Percentiles rank a stretch among this genome's conserved stretches.
Evolutionary conservation across 2,888 invertebrate species (phyloP).

Genomic region (Amiota communis): DNA sequence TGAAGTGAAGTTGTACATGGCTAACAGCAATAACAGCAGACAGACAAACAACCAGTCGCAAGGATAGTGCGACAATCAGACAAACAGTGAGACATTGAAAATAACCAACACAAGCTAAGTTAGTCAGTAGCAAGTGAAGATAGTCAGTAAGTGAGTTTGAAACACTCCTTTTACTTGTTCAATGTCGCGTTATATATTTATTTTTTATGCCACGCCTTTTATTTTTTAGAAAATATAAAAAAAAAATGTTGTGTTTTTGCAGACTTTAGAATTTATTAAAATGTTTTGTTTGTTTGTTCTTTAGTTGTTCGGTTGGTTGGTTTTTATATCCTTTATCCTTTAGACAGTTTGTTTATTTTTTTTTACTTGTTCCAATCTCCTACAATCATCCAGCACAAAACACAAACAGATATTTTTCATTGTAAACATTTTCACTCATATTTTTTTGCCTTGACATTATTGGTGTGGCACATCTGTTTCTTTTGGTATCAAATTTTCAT

Average conservation of each 20-base stretch:
- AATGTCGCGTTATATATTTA: slow-evolving; percentile 27
- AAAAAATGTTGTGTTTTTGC: too few species aligned
- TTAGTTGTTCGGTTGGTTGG: slow-evolving; percentile 48
- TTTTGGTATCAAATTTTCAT: slow-evolving; percentile 28
- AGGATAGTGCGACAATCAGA: too few species aligned
- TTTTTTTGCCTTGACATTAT: slow-evolving; percentile 26
- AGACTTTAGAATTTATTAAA: slow-evolving; percentile 60
- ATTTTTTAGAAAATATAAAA: too few species aligned
- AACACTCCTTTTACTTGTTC: slow-evolving; percentile 65
- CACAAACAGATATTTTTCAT: slow-evolving; percentile 32
- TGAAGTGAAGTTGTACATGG: slow-evolving; percentile 12
- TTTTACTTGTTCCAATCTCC: background rate
- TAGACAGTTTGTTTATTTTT: slow-evolving; percentile 26
- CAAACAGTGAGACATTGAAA: too few species aligned
- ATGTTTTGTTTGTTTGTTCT: slow-evolving; percentile 49
- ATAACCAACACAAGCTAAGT: too few species aligned
- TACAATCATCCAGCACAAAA: background rate
- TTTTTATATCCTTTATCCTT: slow-evolving; percentile 41
- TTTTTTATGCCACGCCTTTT: slow-evolving; percentile 19
- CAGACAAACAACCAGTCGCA: slow-evolving; percentile 26
- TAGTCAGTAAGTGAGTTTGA: background rate
- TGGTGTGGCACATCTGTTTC: slow-evolving; percentile 29
- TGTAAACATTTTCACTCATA: slow-evolving; percentile 9
- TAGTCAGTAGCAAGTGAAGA: too few species aligned
- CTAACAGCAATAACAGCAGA: slow-evolving; percentile 9